These are phyloP conservation scores for Drosophila fulvimacula DNA, from an alignment of 2,888 invertebrate genomes.

Conservation along the genomic window DNA sequence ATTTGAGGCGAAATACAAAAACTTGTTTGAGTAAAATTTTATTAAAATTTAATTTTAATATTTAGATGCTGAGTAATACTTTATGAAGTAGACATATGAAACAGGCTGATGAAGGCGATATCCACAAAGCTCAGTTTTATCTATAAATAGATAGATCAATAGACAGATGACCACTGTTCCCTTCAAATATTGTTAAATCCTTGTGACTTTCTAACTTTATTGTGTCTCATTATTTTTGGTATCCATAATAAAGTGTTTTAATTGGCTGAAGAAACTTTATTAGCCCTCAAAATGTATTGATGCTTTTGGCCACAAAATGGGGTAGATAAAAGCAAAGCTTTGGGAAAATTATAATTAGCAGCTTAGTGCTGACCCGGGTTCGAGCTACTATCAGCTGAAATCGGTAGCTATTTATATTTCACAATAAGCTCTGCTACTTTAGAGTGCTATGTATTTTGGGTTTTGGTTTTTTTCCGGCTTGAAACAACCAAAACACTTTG, in stretches of 20 bases:
- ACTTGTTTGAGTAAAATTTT: background rate
- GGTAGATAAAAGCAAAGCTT: conserved; percentile 38
- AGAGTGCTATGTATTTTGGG: conserved; percentile 12
- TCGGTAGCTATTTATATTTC: conserved; percentile 64
- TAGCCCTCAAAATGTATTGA: conserved; percentile 47
- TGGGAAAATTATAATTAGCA: conserved; percentile 67
- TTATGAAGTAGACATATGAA: no score
- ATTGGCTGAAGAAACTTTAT: conserved; percentile 70
- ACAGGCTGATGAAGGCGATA: no score
- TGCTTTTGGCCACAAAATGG: conserved; percentile 7
- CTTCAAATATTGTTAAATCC: background rate
- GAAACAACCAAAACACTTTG: conserved; percentile 59
- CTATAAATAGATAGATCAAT: no score
- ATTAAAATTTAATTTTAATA: background rate
- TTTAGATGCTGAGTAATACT: no score
- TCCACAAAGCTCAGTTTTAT: no score
- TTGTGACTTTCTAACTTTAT: background rate
- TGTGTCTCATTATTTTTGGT: background rate
- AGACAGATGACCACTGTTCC: no score
- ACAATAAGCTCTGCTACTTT: conserved; percentile 42
- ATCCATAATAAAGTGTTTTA: conserved; percentile 60
- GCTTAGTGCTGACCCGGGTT: conserved; percentile 46
- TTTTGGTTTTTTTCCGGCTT: conserved; percentile 48
- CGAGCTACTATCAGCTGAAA: conserved; percentile 36
- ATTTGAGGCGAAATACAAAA: background rate